Evolutionary conservation across 2,113 vertebrate species (phyloP).

Genomic region (Cichladusa arquata): DNA sequence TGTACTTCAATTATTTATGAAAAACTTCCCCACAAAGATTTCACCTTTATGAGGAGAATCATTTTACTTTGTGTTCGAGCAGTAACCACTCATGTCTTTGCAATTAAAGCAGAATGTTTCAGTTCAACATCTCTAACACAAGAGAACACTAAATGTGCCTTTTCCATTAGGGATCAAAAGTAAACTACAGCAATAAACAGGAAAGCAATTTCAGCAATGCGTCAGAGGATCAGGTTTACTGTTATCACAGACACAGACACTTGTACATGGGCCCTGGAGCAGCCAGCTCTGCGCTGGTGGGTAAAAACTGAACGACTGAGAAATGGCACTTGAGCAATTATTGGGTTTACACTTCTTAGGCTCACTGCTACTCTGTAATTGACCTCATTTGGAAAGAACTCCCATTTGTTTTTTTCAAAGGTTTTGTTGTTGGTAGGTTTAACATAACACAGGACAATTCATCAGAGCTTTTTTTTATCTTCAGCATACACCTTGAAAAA

Average conservation of each 20-base stretch:
- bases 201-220: neutral
- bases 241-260: neutral
- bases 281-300: neutral
- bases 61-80: constrained; percentile 33
- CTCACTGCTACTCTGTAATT: neutral
- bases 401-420: accelerated
- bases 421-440: neutral
- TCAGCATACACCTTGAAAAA: neutral
- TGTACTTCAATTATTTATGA: constrained; percentile 53
- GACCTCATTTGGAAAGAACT: neutral
- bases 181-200: constrained; percentile 42
- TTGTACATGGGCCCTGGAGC: accelerated
- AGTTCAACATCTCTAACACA: constrained; percentile 7
- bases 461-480: neutral
- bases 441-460: neutral
- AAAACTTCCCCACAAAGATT: constrained; percentile 33
- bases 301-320: constrained; percentile 11
- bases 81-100: neutral
- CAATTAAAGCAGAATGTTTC: constrained; percentile 50
- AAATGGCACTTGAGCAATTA: neutral
- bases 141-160: constrained; percentile 45
- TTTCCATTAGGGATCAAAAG: constrained; percentile 50
- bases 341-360: neutral
- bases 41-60: constrained; percentile 32
- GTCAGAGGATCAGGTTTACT: neutral